Base-by-base conservation (phyloP, 2,797 vertebrate species). In the Macropodus opercularis region DNA sequence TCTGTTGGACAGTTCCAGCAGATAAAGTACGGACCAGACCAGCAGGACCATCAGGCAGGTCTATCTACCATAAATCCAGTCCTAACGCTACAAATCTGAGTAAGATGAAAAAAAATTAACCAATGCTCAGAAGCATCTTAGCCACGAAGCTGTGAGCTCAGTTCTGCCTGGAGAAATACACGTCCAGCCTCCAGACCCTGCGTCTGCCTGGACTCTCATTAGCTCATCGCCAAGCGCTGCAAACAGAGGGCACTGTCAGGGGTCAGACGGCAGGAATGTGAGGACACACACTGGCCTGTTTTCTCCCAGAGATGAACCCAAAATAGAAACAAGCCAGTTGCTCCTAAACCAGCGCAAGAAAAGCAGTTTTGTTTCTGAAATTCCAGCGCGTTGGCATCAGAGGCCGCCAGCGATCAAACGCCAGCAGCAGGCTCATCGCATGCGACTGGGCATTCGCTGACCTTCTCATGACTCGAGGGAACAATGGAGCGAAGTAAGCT, bases 221-320 rank as follows among this genome's bases (percentile, higher is more conserved):
- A 96, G 94, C 92, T 95, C 93, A 94, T 93, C 83, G 80, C 91
- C 88, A 92, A 90, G 89, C 58, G 35, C 90, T 84, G 89, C 87
- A 85, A 91, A 93, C 93, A 91, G 92, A 93, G 92, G 91, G 86
- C 87, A 91, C 93, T 94, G 93, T 87, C 81, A 88, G 89, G 92
- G 92, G 92, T 92, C 92, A 93, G 91, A 94, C n/a, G 94, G 93
- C 94, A 94, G 94, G n/a, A 95, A 95, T 93, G 94, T 87, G 91
- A 91, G 12, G 1, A 31, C 12, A 89, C 90, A 91, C 91, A n/a
- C n/a, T n/a, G n/a, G n/a, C n/a, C n/a, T 90, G 93, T 93, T 94
- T 94, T 94, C 92, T 93, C 91, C 90, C 80, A 90, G 64, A 77
- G 93, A 92, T 92, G 93, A 83, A 89, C 93, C 91, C 91, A 92